Conservation (phyloP, 2,888 invertebrate species). For the Macaria notata region DNA sequence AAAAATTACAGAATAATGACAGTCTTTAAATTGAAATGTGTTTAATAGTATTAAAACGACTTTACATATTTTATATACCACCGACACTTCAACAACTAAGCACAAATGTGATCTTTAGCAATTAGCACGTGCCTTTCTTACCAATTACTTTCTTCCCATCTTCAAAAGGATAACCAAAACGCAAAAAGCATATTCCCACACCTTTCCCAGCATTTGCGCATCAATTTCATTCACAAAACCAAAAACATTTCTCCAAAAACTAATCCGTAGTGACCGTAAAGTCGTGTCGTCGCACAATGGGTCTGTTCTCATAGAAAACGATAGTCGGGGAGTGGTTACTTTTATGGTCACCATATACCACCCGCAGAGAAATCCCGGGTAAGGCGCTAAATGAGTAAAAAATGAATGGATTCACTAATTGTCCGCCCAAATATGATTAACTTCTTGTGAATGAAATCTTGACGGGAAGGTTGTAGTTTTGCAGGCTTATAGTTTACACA, state of each 20-base stretch:
- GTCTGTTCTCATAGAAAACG: conserved; percentile 44
- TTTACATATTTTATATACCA: too few species aligned
- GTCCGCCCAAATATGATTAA: conserved; percentile 39
- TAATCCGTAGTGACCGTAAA: background rate
- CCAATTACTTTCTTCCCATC: too few species aligned
- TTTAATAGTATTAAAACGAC: too few species aligned
- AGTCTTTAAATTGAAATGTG: too few species aligned
- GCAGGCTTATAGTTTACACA: too few species aligned
- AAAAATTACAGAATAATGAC: too few species aligned
- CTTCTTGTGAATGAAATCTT: conserved; percentile 30
- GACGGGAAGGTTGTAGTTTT: background rate
- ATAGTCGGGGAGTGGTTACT: conserved; percentile 50
- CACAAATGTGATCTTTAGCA: too few species aligned
- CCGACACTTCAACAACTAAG: too few species aligned
- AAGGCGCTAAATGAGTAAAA: conserved; percentile 50
- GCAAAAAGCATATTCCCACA: too few species aligned
- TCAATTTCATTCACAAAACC: conserved; percentile 1
- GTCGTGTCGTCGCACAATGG: conserved; percentile 51
- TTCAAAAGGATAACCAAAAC: too few species aligned
- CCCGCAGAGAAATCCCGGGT: conserved; percentile 54
- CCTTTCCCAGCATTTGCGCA: background rate
- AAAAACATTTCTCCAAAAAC: conserved; percentile 1
- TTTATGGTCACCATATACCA: conserved; percentile 72
- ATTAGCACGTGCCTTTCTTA: too few species aligned
- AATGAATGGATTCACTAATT: conserved; percentile 47